These are phyloP conservation scores for Falco rusticolus DNA, from an alignment of 2,797 vertebrate species.

Conservation along the genomic window DNA sequence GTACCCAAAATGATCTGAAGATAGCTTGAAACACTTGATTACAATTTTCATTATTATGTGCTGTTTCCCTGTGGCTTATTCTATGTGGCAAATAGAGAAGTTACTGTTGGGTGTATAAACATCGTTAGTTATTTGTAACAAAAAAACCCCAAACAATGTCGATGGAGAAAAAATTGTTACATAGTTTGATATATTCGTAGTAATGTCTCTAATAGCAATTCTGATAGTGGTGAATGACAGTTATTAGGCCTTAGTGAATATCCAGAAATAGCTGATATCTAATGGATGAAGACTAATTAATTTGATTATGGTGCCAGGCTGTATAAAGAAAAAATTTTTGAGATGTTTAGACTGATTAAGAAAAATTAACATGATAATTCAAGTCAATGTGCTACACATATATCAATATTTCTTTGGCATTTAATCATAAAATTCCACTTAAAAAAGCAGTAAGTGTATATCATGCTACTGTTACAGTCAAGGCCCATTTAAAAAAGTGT, in stretches of 20 bases:
- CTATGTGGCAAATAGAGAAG: not conserved
- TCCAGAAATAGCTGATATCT: not conserved
- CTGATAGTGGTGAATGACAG: not conserved
- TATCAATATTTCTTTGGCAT: not conserved
- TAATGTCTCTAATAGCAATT: not conserved
- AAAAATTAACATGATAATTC: not conserved
- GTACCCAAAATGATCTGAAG: not conserved
- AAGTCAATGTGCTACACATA: not conserved
- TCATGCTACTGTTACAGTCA: not conserved
- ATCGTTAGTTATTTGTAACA: not conserved
- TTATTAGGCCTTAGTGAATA: not conserved
- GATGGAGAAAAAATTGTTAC: not conserved
- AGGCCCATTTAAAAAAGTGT: not conserved
- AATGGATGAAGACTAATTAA: conserved; percentile 21
- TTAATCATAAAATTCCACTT: not conserved
- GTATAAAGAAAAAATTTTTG: not conserved
- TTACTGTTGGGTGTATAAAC: not conserved
- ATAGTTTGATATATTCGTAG: not conserved
- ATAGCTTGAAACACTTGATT: not conserved
- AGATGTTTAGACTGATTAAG: not conserved
- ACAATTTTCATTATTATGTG: not conserved
- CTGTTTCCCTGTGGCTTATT: not conserved
- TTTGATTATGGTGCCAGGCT: not conserved
- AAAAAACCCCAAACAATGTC: not conserved
- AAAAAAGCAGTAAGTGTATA: not conserved